Base-by-base conservation (phyloP, 2,797 vertebrate species). In the Pogonophryne albipinna region DNA sequence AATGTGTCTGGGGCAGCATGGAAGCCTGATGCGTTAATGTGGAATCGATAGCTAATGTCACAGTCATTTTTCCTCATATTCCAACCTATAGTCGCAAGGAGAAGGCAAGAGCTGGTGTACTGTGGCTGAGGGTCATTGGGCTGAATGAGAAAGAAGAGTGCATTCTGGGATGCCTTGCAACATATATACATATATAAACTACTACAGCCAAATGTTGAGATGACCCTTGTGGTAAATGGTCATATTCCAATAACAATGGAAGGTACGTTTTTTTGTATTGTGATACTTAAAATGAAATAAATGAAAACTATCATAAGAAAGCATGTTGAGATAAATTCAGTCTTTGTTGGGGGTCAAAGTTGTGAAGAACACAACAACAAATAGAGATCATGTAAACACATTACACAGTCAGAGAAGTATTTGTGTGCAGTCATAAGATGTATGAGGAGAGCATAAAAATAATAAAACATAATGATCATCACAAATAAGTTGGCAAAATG, bases 1-100 rank as follows among this genome's bases (percentile, higher is more conserved):
- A 87, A 93, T 93, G 87, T 61, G 86, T 92, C 92, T 93, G 87
- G 74, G 62, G 60, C 83, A 70, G 78, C 14, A 63, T 74, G 65
- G 71, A 80, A 79, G 87, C 82, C 89, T 41, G 57, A 84, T 90
- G 79, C 76, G 80, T 93, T 94, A 93, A 93, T 90, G 90, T 80
- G 78, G 76, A 92, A 94, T 95, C 91, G 27, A 95, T 94, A 83
- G 71, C 64, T 88, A 91, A 93, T 92, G 93, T 90, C 93, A 92
- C 85, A 87, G 78, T 78, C 89, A 93, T 93, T 93, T 92, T 90
- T 94, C 78, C 89, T 94, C 89, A 94, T 93, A 77, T 82, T 80
- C 20, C 67, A 12, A 73, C 80, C 76, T 79, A 89, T 74, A 85
- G 72, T 60, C 23, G 66, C 41, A 63, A 42, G 14, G 57, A 68